Evolutionary conservation across 2,113 vertebrate species (phyloP).

Genomic region (Psophia crepitans): DNA sequence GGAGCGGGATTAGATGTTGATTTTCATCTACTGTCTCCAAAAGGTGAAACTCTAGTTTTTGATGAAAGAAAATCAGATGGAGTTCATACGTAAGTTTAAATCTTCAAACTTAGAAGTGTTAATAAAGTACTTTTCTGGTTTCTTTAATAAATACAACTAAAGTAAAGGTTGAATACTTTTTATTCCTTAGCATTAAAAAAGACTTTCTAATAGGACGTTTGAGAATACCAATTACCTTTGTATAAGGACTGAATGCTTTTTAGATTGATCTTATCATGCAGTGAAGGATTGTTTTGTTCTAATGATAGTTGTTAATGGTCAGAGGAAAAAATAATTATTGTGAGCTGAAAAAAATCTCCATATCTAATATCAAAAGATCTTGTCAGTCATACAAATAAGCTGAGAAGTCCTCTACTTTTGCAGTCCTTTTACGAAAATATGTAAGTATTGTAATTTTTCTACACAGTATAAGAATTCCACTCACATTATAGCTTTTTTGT

Average conservation of each 20-base stretch:
- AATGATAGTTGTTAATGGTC: neutral
- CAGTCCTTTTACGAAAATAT: neutral
- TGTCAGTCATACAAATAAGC: neutral
- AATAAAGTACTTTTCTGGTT: neutral
- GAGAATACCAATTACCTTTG: neutral
- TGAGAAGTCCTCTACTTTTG: neutral
- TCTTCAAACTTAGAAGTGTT: neutral
- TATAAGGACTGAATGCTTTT: neutral
- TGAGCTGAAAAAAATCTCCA: neutral
- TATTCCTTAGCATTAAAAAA: neutral
- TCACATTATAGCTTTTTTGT: neutral
- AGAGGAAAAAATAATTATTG: neutral
- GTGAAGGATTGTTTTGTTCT: neutral
- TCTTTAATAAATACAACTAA: neutral
- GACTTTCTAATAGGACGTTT: neutral
- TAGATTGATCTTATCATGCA: neutral
- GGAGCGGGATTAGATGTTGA: constrained; percentile 93
- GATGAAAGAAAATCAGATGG: constrained; percentile 94
- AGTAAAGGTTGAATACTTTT: neutral
- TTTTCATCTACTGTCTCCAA: constrained; percentile 87
- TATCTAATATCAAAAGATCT: neutral
- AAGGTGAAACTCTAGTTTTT: constrained; percentile 83
- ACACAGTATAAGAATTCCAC: neutral
- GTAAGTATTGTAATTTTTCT: neutral
- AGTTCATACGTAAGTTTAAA: constrained; percentile 91